Evolutionary conservation across 2,113 vertebrate species (phyloP).

Genomic region (Herpetotheres cachinnans): DNA sequence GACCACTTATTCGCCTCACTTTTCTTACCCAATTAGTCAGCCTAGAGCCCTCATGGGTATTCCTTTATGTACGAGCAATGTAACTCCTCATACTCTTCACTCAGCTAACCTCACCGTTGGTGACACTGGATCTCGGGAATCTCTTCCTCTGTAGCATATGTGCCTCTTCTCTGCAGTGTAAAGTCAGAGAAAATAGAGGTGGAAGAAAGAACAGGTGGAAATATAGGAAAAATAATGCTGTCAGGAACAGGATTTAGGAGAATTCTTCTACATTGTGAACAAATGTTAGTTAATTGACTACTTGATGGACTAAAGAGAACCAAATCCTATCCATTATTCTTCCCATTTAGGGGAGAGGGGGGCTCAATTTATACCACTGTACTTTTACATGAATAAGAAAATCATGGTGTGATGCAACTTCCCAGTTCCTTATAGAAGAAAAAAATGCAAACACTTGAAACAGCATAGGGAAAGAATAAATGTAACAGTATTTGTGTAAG

Average conservation of each 20-base stretch:
- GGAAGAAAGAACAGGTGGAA: neutral
- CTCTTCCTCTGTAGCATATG: neutral
- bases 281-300: neutral
- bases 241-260: neutral
- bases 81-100: neutral
- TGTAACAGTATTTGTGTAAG: neutral
- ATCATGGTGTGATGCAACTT: neutral
- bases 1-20: neutral
- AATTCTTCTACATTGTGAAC: neutral
- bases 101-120: neutral
- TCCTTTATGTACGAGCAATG: neutral
- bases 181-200: neutral
- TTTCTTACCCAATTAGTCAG: neutral
- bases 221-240: neutral
- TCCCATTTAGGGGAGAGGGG: neutral
- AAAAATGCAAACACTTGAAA: neutral
- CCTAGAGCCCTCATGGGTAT: rapidly evolving
- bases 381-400: neutral
- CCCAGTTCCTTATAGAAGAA: neutral
- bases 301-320: neutral
- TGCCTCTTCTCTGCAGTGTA: neutral
- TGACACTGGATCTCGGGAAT: neutral
- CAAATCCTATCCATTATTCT: neutral
- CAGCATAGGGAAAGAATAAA: neutral
- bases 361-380: neutral